Conservation (phyloP, 1,140 invertebrate genomes). For the Euwallacea fornicatus region DNA sequence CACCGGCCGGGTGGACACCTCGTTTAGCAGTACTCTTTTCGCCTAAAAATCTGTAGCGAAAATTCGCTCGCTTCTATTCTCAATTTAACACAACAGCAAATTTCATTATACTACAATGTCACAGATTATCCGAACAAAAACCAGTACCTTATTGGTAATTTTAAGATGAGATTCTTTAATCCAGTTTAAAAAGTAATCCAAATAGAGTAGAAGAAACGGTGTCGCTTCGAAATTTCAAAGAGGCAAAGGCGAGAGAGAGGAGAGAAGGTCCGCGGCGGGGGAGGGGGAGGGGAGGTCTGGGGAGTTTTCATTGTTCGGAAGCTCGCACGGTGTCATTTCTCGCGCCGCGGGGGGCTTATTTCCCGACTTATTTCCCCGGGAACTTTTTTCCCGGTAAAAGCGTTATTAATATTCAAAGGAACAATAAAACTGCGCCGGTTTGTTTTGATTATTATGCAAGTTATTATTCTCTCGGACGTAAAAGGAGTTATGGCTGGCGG, state of each 20-base stretch:
- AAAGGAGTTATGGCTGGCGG: conserved; percentile 11
- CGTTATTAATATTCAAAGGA: conserved; percentile 20
- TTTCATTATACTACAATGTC: too few relatives aligned
- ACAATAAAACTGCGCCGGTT: conserved; percentile 18
- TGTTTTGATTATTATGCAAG: conserved; percentile 16
- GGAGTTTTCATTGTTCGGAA: conserved; percentile 10
- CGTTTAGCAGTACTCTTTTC: too few relatives aligned
- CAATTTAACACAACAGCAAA: too few relatives aligned
- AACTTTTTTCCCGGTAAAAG: conserved; percentile 16
- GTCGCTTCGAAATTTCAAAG: conserved; percentile 10
- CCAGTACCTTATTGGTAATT: neutral
- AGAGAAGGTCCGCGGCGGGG: neutral
- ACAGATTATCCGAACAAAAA: too few relatives aligned
- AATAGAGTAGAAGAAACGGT: conserved; percentile 1
- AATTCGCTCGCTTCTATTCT: too few relatives aligned
- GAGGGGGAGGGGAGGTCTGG: neutral
- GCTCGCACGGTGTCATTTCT: conserved; percentile 22
- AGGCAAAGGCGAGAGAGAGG: conserved; percentile 1
- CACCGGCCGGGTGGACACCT: too few relatives aligned
- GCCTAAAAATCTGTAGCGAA: too few relatives aligned
- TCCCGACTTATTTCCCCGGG: conserved; percentile 21
- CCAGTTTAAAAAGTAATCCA: conserved; percentile 16
- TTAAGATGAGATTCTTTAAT: neutral
- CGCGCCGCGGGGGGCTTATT: conserved; percentile 23
- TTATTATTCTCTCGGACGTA: conserved; percentile 14